Base-by-base conservation (phyloP, 1,140 invertebrate genomes). In the Caenorhabditis tropicalis region DNA sequence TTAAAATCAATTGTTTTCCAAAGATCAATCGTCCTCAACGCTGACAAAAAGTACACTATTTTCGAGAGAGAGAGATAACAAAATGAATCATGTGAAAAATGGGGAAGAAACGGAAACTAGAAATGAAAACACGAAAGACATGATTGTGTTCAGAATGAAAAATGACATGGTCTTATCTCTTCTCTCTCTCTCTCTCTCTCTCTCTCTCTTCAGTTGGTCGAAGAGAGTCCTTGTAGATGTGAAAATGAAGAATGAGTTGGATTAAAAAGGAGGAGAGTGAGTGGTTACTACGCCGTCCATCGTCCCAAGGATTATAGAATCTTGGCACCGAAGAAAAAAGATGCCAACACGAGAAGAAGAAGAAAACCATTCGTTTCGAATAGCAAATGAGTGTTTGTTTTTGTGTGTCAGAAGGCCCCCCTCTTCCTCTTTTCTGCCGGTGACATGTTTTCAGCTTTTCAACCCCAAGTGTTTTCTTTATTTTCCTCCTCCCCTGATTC, bases 181-280 rank as follows among this genome's bases (percentile, higher is more conserved):
- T 43, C n/a, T 46, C 36, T 24, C n/a, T 56, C 21, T 56, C 53
- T 29, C 15, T 15, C n/a, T n/a, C n/a, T 51, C n/a, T 51, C 5
- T 51, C 15, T 51, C 5, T 7, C 43, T 43, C n/a, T 43, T 24
- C n/a, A n/a, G n/a, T n/a, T n/a, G n/a, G n/a, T n/a, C n/a, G n/a
- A n/a, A n/a, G n/a, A n/a, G n/a, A n/a, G n/a, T n/a, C n/a, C n/a
- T n/a, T n/a, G n/a, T n/a, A n/a, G n/a, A n/a, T n/a, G 65, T 21
- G 65, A 74, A 74, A 43, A 74, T 74, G 65, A 74, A 46, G 36
- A 74, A 74, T 74, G 33, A n/a, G 36, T 43, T 74, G 36, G 65
- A 74, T 74, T 74, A 74, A 74, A 27, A 46, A 27, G 29, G 27
- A 65, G 58, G 21, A 31, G 12, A 31, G 56, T 19, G 56, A 29